Evolutionary conservation across 64 coral and sea anemone genomes (phyloP), one percentile per base, ranked within the genome.

Genomic region (Stichodactyla helianthus): DNA sequence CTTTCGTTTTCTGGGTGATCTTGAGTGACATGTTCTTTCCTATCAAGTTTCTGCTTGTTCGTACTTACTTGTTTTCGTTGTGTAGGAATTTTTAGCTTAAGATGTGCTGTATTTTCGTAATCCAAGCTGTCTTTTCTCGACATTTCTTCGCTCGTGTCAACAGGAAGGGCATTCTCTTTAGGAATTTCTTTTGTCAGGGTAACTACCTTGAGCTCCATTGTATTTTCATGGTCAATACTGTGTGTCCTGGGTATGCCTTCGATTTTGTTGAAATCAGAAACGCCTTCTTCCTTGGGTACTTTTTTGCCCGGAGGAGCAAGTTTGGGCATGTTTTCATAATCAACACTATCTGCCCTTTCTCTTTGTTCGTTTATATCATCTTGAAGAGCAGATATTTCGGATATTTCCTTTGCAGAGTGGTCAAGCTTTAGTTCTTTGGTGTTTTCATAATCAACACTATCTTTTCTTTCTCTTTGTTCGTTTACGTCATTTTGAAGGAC

Each of bases 361-460:
- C 65, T 71, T 6, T 71, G 65, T 9, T 26, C 22, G 5, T 71
- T 11, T 23, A 23, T 23, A 23, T 71, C 65, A 71, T 26, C 23
- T 26, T 7, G 18, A 26, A 20, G 65, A 71, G 10, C 65, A 7
- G 65, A 23, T 71, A 28, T 26, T n/a, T 20, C 20, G 23, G 65
- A 71, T n/a, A 25, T 20, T 71, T 71, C 20, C 6, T 71, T 44
- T 44, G 35, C 35, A 44, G 35, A 44, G 35, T 44, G 35, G 35
- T 44, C 35, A 44, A 44, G 35, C 35, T 44, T 44, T 44, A 44
- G 35, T 44, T 44, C 35, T 44, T 44, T 44, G 35, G 35, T 50
- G 13, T 79, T 79, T 14, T 79, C 77, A 79, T 79, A 79, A 50
- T 79, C 77, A 10, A 65, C 11, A 74, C 68, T 74, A 13, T 31